Evolutionary conservation across 2,113 vertebrate species (phyloP).

Genomic region (Podiceps cristatus): DNA sequence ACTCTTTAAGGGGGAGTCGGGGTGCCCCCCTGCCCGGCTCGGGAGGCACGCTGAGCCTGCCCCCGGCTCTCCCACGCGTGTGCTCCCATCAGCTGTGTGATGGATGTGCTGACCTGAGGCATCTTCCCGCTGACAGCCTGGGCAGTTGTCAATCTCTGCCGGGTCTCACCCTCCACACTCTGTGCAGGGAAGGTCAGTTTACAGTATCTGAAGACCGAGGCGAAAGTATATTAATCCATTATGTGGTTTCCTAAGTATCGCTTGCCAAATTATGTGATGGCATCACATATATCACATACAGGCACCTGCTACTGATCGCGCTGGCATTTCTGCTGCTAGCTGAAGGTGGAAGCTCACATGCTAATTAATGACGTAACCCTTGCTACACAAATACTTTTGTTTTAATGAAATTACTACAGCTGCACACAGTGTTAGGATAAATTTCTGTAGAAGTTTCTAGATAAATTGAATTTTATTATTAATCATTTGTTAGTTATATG

Average conservation of each 20-base stretch:
- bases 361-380: background rate
- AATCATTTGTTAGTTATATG: background rate
- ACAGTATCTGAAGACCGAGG: background rate
- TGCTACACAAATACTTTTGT: background rate
- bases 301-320: background rate
- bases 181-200: background rate
- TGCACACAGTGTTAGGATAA: background rate
- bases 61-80: fast-evolving
- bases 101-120: background rate
- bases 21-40: background rate
- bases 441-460: background rate
- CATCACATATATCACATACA: background rate
- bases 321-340: background rate
- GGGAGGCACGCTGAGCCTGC: fast-evolving
- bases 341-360: background rate
- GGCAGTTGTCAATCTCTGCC: background rate
- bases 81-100: background rate
- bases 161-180: background rate
- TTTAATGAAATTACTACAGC: background rate
- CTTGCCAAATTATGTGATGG: background rate
- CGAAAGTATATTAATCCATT: background rate
- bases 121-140: background rate
- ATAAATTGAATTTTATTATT: background rate
- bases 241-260: background rate
- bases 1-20: background rate